phyloP scores from a whole-genome alignment of 2,113 vertebrate species.

The Felis chaus region DNA sequence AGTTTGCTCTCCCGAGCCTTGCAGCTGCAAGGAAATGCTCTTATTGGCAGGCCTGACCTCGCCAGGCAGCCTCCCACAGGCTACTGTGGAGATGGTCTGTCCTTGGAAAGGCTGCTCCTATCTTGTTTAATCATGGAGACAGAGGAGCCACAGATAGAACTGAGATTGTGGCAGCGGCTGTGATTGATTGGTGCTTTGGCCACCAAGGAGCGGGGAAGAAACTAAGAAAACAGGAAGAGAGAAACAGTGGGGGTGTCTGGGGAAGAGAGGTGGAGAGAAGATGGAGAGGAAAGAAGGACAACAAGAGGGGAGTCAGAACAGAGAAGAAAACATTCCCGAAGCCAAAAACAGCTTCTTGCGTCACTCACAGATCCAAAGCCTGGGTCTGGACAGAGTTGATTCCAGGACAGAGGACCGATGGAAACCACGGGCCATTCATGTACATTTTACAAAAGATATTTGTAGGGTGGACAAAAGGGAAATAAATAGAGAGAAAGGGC shows the following conservation, averaged over 20 bases:
- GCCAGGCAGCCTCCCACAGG: slow-evolving; percentile 37
- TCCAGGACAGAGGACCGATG: neutral
- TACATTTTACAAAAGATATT: neutral
- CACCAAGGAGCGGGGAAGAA: slow-evolving; percentile 42
- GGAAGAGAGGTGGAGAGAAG: slow-evolving; percentile 48
- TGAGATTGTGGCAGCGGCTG: neutral
- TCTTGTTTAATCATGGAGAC: slow-evolving; percentile 31
- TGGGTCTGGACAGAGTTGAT: slow-evolving; percentile 27
- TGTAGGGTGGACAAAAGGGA: neutral
- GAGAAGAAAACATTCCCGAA: slow-evolving; percentile 60
- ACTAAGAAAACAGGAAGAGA: slow-evolving; percentile 59
- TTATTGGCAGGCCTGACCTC: neutral
- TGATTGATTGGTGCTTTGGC: slow-evolving; percentile 34
- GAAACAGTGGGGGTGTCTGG: slow-evolving; percentile 27
- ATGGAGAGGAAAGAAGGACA: slow-evolving; percentile 43
- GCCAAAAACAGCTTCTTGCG: slow-evolving; percentile 62
- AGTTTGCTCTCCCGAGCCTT: neutral
- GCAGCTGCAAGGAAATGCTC: slow-evolving; percentile 36
- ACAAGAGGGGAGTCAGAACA: slow-evolving; percentile 48
- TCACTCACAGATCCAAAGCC: slow-evolving; percentile 37
- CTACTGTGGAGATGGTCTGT: slow-evolving; percentile 53
- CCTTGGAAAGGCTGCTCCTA: neutral
- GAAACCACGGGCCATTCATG: neutral
- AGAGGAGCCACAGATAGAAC: slow-evolving; percentile 1
- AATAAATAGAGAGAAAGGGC: neutral